Base-by-base conservation (phyloP, 2,888 invertebrate genomes). In the Heliothis peltigera region DNA sequence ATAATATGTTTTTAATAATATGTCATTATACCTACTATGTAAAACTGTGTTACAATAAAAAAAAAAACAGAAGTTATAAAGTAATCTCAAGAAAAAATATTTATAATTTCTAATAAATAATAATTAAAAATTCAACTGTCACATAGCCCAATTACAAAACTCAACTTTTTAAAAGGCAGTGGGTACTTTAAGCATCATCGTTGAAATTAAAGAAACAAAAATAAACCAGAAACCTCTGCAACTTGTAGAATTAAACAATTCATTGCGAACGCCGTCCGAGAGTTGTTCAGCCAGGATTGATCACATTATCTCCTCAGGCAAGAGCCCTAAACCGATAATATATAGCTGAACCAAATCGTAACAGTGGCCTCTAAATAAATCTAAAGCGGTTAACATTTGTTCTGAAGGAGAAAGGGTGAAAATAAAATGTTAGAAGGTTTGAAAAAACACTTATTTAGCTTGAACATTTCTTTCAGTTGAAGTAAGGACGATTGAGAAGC, bases 331-430 rank as follows among this genome's bases (percentile, higher is more conserved):
- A 65, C 68, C 77, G 57, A 66, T 63, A 68, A 77, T 42, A 63
- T 61, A 73, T 56, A 61, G 42, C 39, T 54, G 10, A 39, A 39
- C 43, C 35, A 61, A 64, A 67, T 56, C 65, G 73, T 64, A 55
- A 54, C 52, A 54, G 19, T 8, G 32, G 39, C 65, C 70, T 35
- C 66, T 56, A 66, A 54, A 78, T 78, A 78, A 78, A 78, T 78
- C 74, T 74, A 46, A 53, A 54, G 62, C 46, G 79, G 77, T 67
- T 48, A 61, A 56, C 77, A 79, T 79, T 64, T 59, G 69, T 73
- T 75, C 64, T 51, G 10, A 39, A 19, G 32, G 10, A 17, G 39
- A 63, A 69, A 51, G 49, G 75, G 52, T 39, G 44, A 22, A 48
- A 75, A 58, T 70, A 60, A 69, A 68, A 51, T 54, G 43, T 60